A percentile compares a stretch with the other conserved stretches of the same genome.
Evolutionary conservation across 2,888 invertebrate genomes (phyloP).

Genomic region (Sturmia bella): DNA sequence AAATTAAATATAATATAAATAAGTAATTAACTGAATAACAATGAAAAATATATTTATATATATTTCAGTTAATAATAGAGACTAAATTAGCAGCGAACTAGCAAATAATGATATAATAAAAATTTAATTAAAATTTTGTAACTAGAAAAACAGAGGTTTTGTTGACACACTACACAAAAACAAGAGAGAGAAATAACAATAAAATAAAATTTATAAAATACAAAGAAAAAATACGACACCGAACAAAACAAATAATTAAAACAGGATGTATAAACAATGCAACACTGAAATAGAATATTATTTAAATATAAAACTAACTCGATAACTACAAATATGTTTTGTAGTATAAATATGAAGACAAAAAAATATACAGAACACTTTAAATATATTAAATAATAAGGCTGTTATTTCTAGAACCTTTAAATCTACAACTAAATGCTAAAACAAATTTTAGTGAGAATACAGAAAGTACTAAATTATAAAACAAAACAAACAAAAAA

Average conservation of each 20-base stretch:
- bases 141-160: constrained; percentile 31
- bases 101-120: constrained; percentile 63
- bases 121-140: constrained; percentile 70
- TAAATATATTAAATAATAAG: constrained; percentile 77
- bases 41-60: constrained; percentile 54
- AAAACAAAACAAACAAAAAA: constrained; percentile 21
- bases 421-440: constrained; percentile 41
- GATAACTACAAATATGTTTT: constrained; percentile 58
- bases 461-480: constrained; percentile 4
- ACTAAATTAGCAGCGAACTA: constrained; percentile 69
- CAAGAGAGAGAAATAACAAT: constrained; percentile 66
- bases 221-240: constrained; percentile 20
- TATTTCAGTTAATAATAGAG: constrained; percentile 73
- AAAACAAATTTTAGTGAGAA: constrained; percentile 55
- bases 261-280: constrained; percentile 45
- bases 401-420: constrained; percentile 80
- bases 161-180: constrained; percentile 44
- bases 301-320: constrained; percentile 59
- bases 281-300: constrained; percentile 29
- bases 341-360: constrained; percentile 26
- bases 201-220: constrained; percentile 63
- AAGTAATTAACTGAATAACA: constrained; percentile 59
- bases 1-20: constrained; percentile 28
- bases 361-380: constrained; percentile 41
- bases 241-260: constrained; percentile 44